Conservation (phyloP, 2,888 invertebrate species). For the Hemithea aestivaria region DNA sequence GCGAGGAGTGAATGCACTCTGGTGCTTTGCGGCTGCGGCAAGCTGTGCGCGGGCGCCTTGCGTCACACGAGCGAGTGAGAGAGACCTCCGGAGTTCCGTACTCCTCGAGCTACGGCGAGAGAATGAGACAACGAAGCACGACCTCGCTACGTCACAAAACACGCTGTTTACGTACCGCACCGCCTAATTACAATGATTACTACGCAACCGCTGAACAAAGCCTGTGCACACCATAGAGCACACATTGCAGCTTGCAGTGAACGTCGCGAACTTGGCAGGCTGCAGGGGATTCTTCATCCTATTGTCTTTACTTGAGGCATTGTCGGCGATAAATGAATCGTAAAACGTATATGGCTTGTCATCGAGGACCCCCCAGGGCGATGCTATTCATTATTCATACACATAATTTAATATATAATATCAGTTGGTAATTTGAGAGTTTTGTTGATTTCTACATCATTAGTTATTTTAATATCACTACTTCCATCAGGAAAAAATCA, state of each 20-base stretch:
- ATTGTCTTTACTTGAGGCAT: constrained; percentile 35
- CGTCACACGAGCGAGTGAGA: constrained; percentile 47
- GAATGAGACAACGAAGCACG: constrained; percentile 41
- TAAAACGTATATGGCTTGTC: constrained; percentile 39
- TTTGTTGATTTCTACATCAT: too few species aligned
- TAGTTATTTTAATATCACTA: too few species aligned
- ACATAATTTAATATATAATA: too few species aligned
- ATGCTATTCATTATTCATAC: constrained; percentile 1
- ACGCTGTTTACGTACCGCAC: constrained; percentile 42
- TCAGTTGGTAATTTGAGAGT: too few species aligned
- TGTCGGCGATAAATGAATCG: constrained; percentile 41
- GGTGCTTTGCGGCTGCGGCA: constrained; percentile 2
- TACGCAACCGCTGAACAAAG: constrained; percentile 36
- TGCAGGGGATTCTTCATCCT: constrained; percentile 27
- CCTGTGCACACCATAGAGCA: constrained; percentile 19
- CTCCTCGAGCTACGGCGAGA: constrained; percentile 19
- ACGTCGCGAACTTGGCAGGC: constrained; percentile 31
- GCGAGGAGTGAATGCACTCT: constrained; percentile 66
- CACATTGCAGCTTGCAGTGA: constrained; percentile 17
- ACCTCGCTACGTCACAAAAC: constrained; percentile 28
- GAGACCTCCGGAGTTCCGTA: constrained; percentile 33
- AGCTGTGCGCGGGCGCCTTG: constrained; percentile 43
- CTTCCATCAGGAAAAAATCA: too few species aligned
- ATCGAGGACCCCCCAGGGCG: constrained; percentile 33
- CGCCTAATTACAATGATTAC: constrained; percentile 48